Percentiles rank a stretch among this genome's conserved stretches.
phyloP scores from a whole-genome alignment of 2,113 vertebrate genomes.

The Jaculus jaculus region DNA sequence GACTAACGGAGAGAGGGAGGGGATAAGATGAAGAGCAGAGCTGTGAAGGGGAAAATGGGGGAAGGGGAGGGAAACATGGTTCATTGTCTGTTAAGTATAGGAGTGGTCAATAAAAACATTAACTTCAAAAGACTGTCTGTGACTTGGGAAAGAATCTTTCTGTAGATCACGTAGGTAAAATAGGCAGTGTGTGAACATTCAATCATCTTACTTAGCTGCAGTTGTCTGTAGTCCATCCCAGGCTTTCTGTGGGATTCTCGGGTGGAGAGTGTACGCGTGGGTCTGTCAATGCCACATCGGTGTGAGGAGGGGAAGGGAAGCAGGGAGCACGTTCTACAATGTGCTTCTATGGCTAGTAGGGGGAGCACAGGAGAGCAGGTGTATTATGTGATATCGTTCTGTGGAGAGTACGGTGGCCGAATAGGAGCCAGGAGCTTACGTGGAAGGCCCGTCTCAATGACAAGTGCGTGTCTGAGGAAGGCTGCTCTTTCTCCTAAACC shows the following conservation, averaged over 20 bases:
- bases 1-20: too few relatives aligned
- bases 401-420: neutral
- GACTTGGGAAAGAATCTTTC: slow-evolving; percentile 13
- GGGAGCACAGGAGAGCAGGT: too few relatives aligned
- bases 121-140: neutral
- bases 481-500: neutral
- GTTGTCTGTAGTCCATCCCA: neutral
- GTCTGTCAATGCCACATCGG: neutral
- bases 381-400: neutral
- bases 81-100: too few relatives aligned
- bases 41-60: too few relatives aligned
- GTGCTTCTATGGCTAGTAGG: too few relatives aligned
- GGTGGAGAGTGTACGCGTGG: neutral
- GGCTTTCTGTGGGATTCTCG: neutral
- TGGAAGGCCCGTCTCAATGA: neutral
- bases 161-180: neutral
- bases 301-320: neutral
- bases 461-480: neutral
- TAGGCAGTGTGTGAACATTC: neutral
- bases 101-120: too few relatives aligned
- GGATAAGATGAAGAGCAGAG: too few relatives aligned
- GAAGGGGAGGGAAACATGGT: too few relatives aligned
- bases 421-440: too few relatives aligned
- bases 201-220: neutral
- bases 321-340: neutral